Conservation (phyloP, 2,888 invertebrate genomes). For the Spialia ferax region DNA sequence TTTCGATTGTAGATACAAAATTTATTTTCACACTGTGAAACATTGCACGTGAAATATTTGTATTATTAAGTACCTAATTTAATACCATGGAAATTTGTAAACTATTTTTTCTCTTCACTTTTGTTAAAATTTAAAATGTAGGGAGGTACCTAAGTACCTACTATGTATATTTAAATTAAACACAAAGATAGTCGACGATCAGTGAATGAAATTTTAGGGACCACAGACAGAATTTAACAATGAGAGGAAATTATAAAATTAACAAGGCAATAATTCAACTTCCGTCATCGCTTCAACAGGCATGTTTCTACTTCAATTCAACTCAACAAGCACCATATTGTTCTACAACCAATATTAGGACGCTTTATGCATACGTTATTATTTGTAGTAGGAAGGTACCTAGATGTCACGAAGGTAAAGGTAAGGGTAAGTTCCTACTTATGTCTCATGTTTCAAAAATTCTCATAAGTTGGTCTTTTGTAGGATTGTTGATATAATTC, state of each 20-base stretch:
- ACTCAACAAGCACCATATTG: neutral
- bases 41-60: too few relatives aligned
- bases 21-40: too few relatives aligned
- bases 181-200: neutral
- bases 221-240: conserved; percentile 6
- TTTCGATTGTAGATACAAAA: too few relatives aligned
- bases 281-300: conserved; percentile 19
- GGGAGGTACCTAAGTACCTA: too few relatives aligned
- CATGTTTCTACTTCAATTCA: neutral
- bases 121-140: too few relatives aligned
- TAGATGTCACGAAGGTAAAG: too few relatives aligned
- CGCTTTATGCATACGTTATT: neutral
- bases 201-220: conserved; percentile 10
- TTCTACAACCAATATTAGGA: neutral
- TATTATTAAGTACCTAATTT: too few relatives aligned
- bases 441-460: neutral
- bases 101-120: too few relatives aligned
- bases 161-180: neutral
- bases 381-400: neutral
- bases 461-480: neutral
- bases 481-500: neutral
- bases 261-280: conserved; percentile 1
- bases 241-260: conserved; percentile 27
- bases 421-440: too few relatives aligned
- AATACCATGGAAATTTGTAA: too few relatives aligned